A percentile compares a stretch with the other conserved stretches of the same genome.
Evolutionary conservation across 2,797 vertebrate species (phyloP).

Genomic region (Myoxocephalus aenaeus): DNA sequence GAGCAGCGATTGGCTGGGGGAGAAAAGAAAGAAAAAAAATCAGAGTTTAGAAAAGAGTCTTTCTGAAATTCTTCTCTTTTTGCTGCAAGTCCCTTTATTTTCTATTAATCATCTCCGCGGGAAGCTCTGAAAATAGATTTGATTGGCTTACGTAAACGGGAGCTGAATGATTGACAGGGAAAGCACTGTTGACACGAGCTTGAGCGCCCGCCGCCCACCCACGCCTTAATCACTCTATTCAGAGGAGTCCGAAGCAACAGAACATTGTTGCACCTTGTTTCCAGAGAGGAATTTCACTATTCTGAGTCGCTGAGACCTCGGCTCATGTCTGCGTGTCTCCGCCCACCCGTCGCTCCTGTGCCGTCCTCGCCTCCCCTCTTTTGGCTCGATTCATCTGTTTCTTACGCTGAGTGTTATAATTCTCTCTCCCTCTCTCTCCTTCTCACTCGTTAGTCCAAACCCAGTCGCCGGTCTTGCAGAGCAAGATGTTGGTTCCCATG

Average conservation of each 20-base stretch:
- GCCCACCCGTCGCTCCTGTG: constrained; percentile 44
- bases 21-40: constrained; percentile 9
- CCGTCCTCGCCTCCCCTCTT: constrained; percentile 49
- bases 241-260: constrained; percentile 47
- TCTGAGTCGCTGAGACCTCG: constrained; percentile 36
- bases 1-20: constrained; percentile 43
- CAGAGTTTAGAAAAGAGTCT: neutral
- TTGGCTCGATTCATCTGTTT: constrained; percentile 57
- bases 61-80: constrained; percentile 15
- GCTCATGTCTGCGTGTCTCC: constrained; percentile 52
- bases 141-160: constrained; percentile 62
- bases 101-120: constrained; percentile 21
- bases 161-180: constrained; percentile 60
- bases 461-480: constrained; percentile 89
- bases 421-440: constrained; percentile 24
- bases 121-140: constrained; percentile 54
- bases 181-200: constrained; percentile 50
- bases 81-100: constrained; percentile 15
- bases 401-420: constrained; percentile 47
- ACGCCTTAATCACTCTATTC: constrained; percentile 57
- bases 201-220: constrained; percentile 49
- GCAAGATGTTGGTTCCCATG: constrained; percentile 92
- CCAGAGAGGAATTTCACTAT: constrained; percentile 36
- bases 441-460: constrained; percentile 83
- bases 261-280: constrained; percentile 45